phyloP scores from a whole-genome alignment of 2,797 vertebrate genomes.

The Ibycter americanus region DNA sequence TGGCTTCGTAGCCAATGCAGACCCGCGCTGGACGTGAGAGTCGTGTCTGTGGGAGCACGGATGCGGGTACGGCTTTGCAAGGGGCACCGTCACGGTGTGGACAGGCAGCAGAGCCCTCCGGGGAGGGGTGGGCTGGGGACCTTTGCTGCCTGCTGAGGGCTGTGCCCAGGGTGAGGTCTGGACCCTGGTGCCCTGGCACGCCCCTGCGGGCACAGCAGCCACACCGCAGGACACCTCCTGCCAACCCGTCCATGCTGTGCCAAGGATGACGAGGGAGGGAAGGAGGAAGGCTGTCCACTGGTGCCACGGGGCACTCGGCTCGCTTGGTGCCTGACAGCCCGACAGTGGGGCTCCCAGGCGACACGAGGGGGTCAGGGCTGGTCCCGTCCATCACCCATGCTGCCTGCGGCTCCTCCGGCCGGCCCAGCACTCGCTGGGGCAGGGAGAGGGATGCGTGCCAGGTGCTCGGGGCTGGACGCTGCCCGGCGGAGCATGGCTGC shows the following conservation, averaged over 20 bases:
- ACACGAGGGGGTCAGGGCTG: neutral
- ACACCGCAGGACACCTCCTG: fast-evolving
- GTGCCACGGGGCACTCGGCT: fast-evolving
- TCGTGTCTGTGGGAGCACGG: neutral
- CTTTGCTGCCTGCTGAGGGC: neutral
- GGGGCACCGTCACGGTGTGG: fast-evolving
- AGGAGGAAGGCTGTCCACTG: neutral
- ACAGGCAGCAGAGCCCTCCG: neutral
- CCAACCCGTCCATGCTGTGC: fast-evolving
- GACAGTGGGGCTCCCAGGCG: neutral
- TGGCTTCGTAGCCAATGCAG: neutral
- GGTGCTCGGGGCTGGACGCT: neutral
- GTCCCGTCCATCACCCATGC: fast-evolving
- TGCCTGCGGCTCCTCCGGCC: fast-evolving
- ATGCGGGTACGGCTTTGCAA: fast-evolving
- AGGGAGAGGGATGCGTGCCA: neutral
- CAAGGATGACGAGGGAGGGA: fast-evolving
- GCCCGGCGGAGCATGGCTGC: neutral
- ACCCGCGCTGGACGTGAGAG: fast-evolving
- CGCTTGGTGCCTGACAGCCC: fast-evolving
- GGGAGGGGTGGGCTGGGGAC: neutral
- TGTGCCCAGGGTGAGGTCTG: fast-evolving
- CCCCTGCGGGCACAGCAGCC: neutral
- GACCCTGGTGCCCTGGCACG: fast-evolving
- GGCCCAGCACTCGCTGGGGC: fast-evolving